A percentile compares a stretch with the other conserved stretches of the same genome.
These are phyloP conservation scores for Crematogaster levior DNA, from an alignment of 2,888 invertebrate species.

Conservation along the genomic window DNA sequence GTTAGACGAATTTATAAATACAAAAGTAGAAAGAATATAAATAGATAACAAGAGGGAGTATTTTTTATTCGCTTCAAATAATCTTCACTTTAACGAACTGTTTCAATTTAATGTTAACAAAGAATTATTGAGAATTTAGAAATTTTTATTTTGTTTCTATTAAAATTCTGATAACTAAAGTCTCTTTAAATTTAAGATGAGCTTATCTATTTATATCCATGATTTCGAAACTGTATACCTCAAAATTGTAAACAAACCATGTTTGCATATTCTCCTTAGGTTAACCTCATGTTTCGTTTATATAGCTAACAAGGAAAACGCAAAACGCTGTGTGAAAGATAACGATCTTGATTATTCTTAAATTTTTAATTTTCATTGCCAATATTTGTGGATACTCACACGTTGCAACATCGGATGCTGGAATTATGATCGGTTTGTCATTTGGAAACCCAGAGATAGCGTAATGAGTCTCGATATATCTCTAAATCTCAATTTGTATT, in stretches of 20 bases:
- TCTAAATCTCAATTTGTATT: conserved; percentile 82
- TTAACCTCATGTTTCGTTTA: neutral
- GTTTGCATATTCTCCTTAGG: neutral
- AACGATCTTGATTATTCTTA: neutral
- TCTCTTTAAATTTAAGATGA: neutral
- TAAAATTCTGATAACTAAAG: neutral
- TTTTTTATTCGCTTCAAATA: neutral
- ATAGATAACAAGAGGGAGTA: neutral
- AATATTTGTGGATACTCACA: neutral
- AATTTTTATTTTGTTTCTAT: neutral
- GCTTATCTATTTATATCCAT: neutral
- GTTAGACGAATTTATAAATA: conserved; percentile 15
- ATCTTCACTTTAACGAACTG: neutral
- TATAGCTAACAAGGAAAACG: conserved; percentile 1
- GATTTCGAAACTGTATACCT: neutral
- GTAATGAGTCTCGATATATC: conserved; percentile 77
- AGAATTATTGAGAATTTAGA: neutral
- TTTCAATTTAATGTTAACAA: neutral
- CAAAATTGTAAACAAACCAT: neutral
- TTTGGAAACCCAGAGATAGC: conserved; percentile 75
- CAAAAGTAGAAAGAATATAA: neutral
- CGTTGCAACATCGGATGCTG: neutral
- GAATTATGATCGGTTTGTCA: conserved; percentile 70
- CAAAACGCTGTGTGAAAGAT: neutral
- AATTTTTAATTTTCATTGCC: conserved; percentile 16